Evolutionary conservation across 1,140 invertebrate species (phyloP), one percentile per base, ranked within the genome.

Genomic region (Portunus trituberculatus): DNA sequence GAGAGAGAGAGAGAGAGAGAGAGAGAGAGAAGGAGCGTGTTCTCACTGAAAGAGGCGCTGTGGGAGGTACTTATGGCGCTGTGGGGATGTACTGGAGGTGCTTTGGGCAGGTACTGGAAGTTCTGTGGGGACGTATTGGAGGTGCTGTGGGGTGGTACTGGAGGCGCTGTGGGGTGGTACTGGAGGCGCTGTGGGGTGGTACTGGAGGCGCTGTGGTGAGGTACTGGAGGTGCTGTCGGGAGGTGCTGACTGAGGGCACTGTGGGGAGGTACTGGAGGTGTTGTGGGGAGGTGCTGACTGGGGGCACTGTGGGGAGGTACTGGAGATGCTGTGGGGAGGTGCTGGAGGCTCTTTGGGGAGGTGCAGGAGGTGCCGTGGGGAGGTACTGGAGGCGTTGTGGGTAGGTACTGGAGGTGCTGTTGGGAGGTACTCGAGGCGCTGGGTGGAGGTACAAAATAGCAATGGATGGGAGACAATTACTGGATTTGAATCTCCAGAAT

Each of bases 1-100:
- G 88, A 90, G 39, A 46, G 39, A 90, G 88, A 90, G 29, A 90
- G 39, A 46, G 88, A 39, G 39, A 90, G 7, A 28, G 29, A 28
- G 31, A 28, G 14, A 46, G 84, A 86, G 84, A 29, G 20, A 28
- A 8, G 8, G 7, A 28, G 84, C 48, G 14, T 12, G 88, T 46
- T 14, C 14, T 14, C 28, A 90, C 39, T 6, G 12, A 8, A 8
- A 46, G 7, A 28, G 12, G 45, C 84, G 84, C 84, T 25, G 16
- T 10, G 45, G 88, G 32, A 90, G 88, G 28, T 7, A 31, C 10
- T 7, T 16, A 14, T 8, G 88, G 88, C 6, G 39, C 14, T 14
- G 39, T 8, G 39, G 88, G 8, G 28, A 45, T 16, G 88, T 45
- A 16, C 31, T 45, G 45, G 25, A 46, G 48, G 12, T 45, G 28